Evolutionary conservation across 2,113 vertebrate species (phyloP).

Genomic region (Probosciger aterrimus): DNA sequence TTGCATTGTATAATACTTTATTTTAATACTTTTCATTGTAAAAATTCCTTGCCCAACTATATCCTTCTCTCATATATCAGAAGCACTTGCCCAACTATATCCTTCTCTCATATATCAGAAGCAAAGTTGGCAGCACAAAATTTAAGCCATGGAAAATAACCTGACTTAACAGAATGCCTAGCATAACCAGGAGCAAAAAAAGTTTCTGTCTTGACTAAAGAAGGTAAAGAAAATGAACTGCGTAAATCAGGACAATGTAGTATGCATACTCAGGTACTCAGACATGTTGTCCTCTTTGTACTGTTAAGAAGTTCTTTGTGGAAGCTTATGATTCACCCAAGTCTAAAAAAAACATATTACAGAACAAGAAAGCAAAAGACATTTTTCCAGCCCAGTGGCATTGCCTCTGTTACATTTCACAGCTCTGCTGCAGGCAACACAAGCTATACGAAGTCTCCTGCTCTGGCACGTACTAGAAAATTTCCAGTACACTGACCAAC

Average conservation of each 20-base stretch:
- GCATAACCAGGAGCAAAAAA: background rate
- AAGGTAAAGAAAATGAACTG: background rate
- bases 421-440: background rate
- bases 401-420: background rate
- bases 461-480: background rate
- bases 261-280: background rate
- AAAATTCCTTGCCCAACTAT: background rate
- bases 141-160: background rate
- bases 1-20: background rate
- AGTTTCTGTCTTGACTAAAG: background rate
- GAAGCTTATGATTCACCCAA: background rate
- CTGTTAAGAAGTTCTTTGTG: background rate
- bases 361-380: background rate
- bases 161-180: background rate
- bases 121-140: background rate
- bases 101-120: background rate
- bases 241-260: background rate
- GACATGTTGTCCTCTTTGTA: background rate
- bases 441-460: background rate
- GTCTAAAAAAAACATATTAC: background rate
- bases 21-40: background rate
- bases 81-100: background rate
- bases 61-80: background rate
- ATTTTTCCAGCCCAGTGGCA: background rate
- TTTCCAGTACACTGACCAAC: background rate